phyloP scores from a whole-genome alignment of 2,888 invertebrate species.

The Volucella zonaria region DNA sequence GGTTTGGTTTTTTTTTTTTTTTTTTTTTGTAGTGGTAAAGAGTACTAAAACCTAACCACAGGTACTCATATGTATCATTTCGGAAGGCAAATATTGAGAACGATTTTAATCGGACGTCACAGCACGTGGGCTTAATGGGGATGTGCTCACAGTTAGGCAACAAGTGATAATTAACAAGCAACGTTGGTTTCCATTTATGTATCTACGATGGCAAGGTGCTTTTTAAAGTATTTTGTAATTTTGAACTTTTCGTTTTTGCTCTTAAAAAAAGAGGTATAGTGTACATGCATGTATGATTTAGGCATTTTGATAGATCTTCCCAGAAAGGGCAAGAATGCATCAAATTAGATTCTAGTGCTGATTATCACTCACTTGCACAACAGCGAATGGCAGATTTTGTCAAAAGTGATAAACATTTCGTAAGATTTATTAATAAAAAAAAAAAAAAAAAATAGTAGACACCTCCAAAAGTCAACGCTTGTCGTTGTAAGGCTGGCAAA shows the following conservation, averaged over 20 bases:
- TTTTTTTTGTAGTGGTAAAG: not conserved
- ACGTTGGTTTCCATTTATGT: not conserved
- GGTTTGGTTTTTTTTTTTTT: not conserved
- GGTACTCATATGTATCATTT: not conserved
- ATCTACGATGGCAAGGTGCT: not conserved
- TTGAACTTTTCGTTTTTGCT: too few relatives aligned
- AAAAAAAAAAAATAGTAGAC: conserved; percentile 54
- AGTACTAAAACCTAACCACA: conserved; percentile 11
- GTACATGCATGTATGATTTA: too few relatives aligned
- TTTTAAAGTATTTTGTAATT: too few relatives aligned
- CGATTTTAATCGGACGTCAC: conserved; percentile 29
- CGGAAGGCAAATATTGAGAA: conserved; percentile 19
- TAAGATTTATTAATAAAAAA: conserved; percentile 26
- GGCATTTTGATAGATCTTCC: too few relatives aligned
- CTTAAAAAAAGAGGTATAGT: too few relatives aligned
- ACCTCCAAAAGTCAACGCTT: conserved; percentile 36
- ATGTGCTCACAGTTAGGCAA: conserved; percentile 18
- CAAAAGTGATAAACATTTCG: conserved; percentile 32
- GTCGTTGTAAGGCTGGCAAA: too few relatives aligned
- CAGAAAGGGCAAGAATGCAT: too few relatives aligned
- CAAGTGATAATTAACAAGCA: conserved; percentile 34
- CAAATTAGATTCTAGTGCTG: too few relatives aligned
- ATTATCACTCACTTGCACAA: too few relatives aligned
- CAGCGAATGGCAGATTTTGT: too few relatives aligned
- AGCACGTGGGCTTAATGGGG: conserved; percentile 39